These are phyloP conservation scores for Tachystola acroxantha DNA, from an alignment of 2,888 invertebrate species.

Conservation along the genomic window DNA sequence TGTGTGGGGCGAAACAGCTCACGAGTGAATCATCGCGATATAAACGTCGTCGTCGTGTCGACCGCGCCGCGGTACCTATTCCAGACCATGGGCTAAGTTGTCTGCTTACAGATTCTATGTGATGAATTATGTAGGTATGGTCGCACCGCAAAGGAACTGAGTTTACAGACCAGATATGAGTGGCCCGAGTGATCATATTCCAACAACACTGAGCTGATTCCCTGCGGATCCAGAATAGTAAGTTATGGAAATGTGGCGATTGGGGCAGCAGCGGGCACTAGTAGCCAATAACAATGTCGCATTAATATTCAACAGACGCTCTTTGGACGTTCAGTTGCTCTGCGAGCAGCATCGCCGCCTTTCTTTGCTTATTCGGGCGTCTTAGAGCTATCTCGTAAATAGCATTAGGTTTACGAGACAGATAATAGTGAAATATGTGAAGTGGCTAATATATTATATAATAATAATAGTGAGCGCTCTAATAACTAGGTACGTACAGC, in stretches of 20 bases:
- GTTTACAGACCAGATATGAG: slow-evolving; percentile 59
- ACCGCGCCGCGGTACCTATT: slow-evolving; percentile 26
- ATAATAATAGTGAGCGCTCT: too few relatives aligned
- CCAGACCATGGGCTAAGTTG: slow-evolving; percentile 31
- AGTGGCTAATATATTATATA: too few relatives aligned
- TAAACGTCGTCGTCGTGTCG: not conserved
- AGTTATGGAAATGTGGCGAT: slow-evolving; percentile 77
- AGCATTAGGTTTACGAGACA: not conserved
- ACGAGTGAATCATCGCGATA: slow-evolving; percentile 7
- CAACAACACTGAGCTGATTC: slow-evolving; percentile 66
- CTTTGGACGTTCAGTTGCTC: slow-evolving; percentile 63
- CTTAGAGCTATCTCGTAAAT: slow-evolving; percentile 37
- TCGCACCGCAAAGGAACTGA: slow-evolving; percentile 43
- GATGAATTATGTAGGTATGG: slow-evolving; percentile 53
- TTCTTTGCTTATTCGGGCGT: slow-evolving; percentile 52
- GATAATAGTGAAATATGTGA: not conserved
- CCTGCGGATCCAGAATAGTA: slow-evolving; percentile 75
- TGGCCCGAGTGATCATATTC: slow-evolving; percentile 62
- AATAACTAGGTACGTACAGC: too few relatives aligned
- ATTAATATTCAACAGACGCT: slow-evolving; percentile 76
- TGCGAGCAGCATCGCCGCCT: slow-evolving; percentile 53
- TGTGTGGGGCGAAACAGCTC: slow-evolving; percentile 3
- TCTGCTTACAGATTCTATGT: slow-evolving; percentile 39
- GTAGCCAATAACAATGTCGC: slow-evolving; percentile 76
- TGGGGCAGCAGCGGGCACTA: slow-evolving; percentile 74